Conservation (phyloP, 2,888 invertebrate genomes). For the Chalcosyrphus nemorum region DNA sequence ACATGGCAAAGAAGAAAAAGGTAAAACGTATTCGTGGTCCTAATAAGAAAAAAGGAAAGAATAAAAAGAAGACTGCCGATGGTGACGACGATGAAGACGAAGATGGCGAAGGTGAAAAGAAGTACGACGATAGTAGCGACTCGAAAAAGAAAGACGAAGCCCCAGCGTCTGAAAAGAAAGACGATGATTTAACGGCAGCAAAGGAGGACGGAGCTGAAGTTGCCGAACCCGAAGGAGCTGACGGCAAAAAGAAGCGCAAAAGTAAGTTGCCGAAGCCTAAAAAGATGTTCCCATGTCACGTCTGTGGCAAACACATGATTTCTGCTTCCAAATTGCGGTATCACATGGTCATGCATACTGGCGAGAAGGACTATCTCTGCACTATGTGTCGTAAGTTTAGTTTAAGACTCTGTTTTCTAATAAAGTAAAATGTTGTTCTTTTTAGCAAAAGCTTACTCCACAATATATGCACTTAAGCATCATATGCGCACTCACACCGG, state of each 20-base stretch:
- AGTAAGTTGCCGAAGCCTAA: slow-evolving; percentile 74
- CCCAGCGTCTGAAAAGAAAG: background rate
- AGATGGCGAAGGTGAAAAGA: background rate
- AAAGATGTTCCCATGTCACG: slow-evolving; percentile 76
- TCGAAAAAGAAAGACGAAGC: background rate
- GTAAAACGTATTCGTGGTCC: slow-evolving; percentile 73
- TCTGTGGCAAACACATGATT: slow-evolving; percentile 76
- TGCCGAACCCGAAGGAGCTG: slow-evolving; percentile 22
- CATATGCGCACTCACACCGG: slow-evolving; percentile 78
- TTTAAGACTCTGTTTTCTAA: background rate
- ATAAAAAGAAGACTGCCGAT: slow-evolving; percentile 31
- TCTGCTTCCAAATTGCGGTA: slow-evolving; percentile 75
- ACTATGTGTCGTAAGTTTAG: slow-evolving; percentile 77
- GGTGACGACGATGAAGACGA: slow-evolving; percentile 20
- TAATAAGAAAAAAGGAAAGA: slow-evolving; percentile 57
- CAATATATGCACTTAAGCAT: slow-evolving; percentile 76
- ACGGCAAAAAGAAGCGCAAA: slow-evolving; percentile 45
- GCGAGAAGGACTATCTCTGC: slow-evolving; percentile 77
- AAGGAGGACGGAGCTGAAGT: slow-evolving; percentile 18
- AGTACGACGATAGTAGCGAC: background rate
- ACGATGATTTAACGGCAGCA: background rate
- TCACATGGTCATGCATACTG: slow-evolving; percentile 78
- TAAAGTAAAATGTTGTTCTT: slow-evolving; percentile 12
- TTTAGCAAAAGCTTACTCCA: slow-evolving; percentile 77
- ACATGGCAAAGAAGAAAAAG: slow-evolving; percentile 70